Evolutionary conservation across 2,113 vertebrate species (phyloP).

Genomic region (Circaetus gallicus): DNA sequence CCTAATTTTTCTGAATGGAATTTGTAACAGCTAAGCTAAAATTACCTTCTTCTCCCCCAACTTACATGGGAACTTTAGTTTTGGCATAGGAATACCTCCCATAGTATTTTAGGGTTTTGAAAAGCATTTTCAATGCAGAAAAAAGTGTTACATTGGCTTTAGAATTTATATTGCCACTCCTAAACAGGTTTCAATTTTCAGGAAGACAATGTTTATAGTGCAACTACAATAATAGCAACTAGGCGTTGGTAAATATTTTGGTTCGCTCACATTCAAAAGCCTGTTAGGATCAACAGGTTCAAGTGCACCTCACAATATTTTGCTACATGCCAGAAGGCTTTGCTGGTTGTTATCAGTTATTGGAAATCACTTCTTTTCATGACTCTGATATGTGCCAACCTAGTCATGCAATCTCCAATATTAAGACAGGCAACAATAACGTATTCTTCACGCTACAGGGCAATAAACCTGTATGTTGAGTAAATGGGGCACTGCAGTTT

Average conservation of each 20-base stretch:
- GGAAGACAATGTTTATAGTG: neutral
- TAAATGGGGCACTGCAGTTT: neutral
- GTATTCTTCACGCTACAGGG: neutral
- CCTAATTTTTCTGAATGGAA: neutral
- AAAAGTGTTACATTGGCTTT: neutral
- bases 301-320: neutral
- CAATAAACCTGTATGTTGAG: neutral
- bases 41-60: neutral
- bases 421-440: neutral
- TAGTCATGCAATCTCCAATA: neutral
- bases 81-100: neutral
- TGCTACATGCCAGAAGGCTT: neutral
- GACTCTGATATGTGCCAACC: neutral
- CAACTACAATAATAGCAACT: neutral
- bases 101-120: neutral
- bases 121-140: neutral
- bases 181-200: neutral
- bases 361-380: neutral
- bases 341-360: neutral
- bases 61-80: neutral
- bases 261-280: neutral
- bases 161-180: neutral
- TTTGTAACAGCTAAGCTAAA: neutral
- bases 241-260: neutral
- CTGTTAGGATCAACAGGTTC: neutral